Evolutionary conservation across 2,113 vertebrate genomes (phyloP).

Genomic region (Malurus alboscapulatus): DNA sequence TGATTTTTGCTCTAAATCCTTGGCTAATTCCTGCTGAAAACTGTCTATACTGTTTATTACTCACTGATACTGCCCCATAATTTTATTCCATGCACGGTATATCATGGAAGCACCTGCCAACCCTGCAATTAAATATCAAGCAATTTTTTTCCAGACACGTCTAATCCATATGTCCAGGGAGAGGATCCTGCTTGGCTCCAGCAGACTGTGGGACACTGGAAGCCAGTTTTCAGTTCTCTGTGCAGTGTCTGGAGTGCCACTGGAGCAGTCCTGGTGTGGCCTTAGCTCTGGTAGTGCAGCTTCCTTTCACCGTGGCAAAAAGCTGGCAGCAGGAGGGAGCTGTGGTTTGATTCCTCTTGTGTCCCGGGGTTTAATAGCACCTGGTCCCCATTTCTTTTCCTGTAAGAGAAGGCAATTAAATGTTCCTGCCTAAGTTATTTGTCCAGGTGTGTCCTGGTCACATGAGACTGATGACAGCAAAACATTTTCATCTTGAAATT

Average conservation of each 20-base stretch:
- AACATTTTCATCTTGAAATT: background rate
- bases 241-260: background rate
- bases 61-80: background rate
- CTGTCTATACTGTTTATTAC: background rate
- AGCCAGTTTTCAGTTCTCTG: background rate
- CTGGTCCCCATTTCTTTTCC: background rate
- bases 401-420: background rate
- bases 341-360: background rate
- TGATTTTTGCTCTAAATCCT: constrained; percentile 11
- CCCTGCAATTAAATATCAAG: background rate
- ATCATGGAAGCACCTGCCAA: background rate
- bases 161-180: background rate
- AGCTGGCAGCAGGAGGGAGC: background rate
- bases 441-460: background rate
- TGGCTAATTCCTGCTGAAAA: constrained; percentile 18
- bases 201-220: background rate
- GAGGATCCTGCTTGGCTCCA: background rate
- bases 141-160: background rate
- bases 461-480: background rate
- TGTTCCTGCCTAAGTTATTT: background rate
- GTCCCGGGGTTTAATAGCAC: background rate
- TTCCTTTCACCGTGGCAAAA: background rate
- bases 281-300: background rate
- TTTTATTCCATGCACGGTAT: background rate
- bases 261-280: background rate